A percentile compares a stretch with the other conserved stretches of the same genome.
These are phyloP conservation scores for Otolemur garnettii DNA, from an alignment of 2,113 vertebrate species.

Conservation along the genomic window DNA sequence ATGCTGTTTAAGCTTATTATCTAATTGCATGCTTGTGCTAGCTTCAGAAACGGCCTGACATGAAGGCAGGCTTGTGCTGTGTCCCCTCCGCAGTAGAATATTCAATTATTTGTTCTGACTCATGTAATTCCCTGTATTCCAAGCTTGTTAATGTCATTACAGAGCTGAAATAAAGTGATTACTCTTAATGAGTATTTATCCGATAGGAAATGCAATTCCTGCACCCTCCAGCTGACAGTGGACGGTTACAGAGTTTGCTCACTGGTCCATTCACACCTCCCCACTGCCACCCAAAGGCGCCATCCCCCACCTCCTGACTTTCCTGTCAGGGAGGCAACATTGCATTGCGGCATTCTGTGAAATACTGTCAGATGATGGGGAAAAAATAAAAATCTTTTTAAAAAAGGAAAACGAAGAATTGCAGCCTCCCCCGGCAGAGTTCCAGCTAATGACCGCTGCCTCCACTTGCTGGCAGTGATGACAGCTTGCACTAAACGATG, in stretches of 20 bases:
- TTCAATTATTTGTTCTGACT: conserved; percentile 96
- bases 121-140: conserved; percentile 94
- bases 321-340: conserved; percentile 87
- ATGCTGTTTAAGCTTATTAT: conserved; percentile 97
- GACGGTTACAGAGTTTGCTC: conserved; percentile 78
- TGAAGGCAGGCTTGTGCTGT: conserved; percentile 88
- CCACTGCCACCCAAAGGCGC: neutral
- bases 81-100: conserved; percentile 89
- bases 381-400: conserved; percentile 85
- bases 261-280: conserved; percentile 25
- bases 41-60: conserved; percentile 89
- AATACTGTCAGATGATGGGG: conserved; percentile 91
- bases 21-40: conserved; percentile 92
- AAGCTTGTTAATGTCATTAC: conserved; percentile 95
- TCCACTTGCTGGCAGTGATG: conserved; percentile 94
- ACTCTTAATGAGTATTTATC: conserved; percentile 93
- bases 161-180: conserved; percentile 94
- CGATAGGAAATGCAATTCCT: conserved; percentile 85
- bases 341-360: conserved; percentile 86
- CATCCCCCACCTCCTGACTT: conserved; percentile 74
- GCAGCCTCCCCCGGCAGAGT: conserved; percentile 88
- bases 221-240: conserved; percentile 85
- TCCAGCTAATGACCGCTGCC: conserved; percentile 96
- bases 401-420: conserved; percentile 87
- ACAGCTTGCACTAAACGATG: conserved; percentile 97